A percentile compares a stretch with the other conserved stretches of the same genome.
These are phyloP conservation scores for Molossus alvarezi DNA, from an alignment of 2,797 vertebrate species.

Conservation along the genomic window DNA sequence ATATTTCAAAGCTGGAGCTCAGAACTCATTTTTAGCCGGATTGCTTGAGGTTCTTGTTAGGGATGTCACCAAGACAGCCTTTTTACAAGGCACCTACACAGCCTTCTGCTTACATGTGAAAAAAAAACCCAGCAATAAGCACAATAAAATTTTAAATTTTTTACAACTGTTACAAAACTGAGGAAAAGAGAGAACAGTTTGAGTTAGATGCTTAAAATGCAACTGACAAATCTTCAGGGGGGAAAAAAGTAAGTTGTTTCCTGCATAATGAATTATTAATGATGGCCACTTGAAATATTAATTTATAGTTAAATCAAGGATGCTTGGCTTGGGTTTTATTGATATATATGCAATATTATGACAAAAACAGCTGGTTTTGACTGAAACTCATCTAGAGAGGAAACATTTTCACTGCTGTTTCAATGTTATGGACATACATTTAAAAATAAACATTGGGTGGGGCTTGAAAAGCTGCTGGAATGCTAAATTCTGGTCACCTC, in stretches of 20 bases:
- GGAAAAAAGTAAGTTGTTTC: not conserved
- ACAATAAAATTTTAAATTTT: conserved; percentile 68
- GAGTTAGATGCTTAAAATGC: conserved; percentile 67
- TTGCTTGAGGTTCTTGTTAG: conserved; percentile 66
- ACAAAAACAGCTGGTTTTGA: conserved; percentile 58
- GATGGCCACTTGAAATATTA: conserved; percentile 33
- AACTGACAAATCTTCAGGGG: conserved; percentile 15
- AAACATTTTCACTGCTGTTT: not conserved
- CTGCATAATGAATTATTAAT: conserved; percentile 28
- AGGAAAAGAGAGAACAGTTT: conserved; percentile 55
- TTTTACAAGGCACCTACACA: conserved; percentile 82
- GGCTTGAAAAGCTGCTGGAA: not conserved
- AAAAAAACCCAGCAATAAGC: conserved; percentile 25
- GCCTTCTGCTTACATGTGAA: conserved; percentile 72
- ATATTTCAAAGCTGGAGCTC: conserved; percentile 64
- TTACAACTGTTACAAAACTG: conserved; percentile 66
- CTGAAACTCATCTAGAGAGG: not conserved
- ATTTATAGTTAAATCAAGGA: conserved; percentile 13
- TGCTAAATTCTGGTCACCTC: not conserved
- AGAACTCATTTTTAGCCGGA: conserved; percentile 68
- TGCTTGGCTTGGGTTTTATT: conserved; percentile 35
- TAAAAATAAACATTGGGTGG: not conserved
- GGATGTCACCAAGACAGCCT: conserved; percentile 79
- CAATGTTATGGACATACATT: not conserved
- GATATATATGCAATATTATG: not conserved